Conservation (phyloP, 2,888 invertebrate species). For the Vanessa cardui region DNA sequence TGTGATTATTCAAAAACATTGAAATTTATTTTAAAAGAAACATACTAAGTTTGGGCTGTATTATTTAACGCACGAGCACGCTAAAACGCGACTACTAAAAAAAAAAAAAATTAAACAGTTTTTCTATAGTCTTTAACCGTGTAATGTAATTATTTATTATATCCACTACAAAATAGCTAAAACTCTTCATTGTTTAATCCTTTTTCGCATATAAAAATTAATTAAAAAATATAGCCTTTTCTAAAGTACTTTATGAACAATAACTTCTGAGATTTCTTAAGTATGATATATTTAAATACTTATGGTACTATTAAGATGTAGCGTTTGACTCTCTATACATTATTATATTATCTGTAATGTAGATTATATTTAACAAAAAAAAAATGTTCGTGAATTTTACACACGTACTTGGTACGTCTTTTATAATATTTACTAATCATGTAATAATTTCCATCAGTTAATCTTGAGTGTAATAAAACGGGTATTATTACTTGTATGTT, state of each 20-base stretch:
- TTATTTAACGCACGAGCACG: background rate
- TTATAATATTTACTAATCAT: conserved; percentile 58
- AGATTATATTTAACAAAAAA: conserved; percentile 29
- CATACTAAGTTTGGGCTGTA: too few relatives aligned
- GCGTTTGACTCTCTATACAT: conserved; percentile 37
- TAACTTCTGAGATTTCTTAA: conserved; percentile 2
- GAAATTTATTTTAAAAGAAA: too few relatives aligned
- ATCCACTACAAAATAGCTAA: background rate
- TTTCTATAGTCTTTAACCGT: conserved; percentile 1
- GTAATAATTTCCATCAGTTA: conserved; percentile 44
- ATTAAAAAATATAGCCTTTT: background rate
- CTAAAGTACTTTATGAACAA: background rate
- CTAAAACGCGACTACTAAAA: background rate
- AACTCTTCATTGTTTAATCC: background rate
- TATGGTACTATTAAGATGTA: conserved; percentile 15
- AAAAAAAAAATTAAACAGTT: background rate
- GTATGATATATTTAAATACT: background rate
- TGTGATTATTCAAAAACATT: too few relatives aligned
- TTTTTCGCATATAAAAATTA: background rate
- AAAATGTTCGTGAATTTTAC: conserved; percentile 50
- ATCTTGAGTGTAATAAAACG: background rate
- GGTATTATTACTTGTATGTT: too few relatives aligned
- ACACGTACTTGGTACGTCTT: conserved; percentile 64
- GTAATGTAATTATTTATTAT: conserved; percentile 3
- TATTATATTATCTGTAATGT: conserved; percentile 47